phyloP scores from a whole-genome alignment of 2,888 invertebrate genomes.

The Neelides folsomi region DNA sequence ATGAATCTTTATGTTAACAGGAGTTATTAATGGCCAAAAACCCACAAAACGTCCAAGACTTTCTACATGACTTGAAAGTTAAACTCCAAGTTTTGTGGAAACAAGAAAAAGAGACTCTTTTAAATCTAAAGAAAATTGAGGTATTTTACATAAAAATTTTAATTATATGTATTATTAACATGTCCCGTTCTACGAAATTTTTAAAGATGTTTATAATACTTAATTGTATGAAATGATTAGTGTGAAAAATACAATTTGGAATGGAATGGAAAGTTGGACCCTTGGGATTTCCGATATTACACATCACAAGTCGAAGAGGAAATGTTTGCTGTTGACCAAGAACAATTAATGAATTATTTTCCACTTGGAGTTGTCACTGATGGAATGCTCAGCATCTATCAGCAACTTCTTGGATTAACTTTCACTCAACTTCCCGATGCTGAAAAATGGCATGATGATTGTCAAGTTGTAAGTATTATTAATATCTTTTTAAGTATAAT shows the following conservation, averaged over 20 bases:
- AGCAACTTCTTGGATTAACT: slow-evolving; percentile 39
- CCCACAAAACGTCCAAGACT: slow-evolving; percentile 38
- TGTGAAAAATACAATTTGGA: slow-evolving; percentile 38
- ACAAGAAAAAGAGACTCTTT: slow-evolving; percentile 37
- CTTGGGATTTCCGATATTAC: slow-evolving; percentile 41
- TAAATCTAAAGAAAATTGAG: slow-evolving; percentile 40
- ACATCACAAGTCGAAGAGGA: slow-evolving; percentile 40
- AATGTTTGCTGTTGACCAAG: slow-evolving; percentile 41
- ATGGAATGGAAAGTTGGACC: slow-evolving; percentile 39
- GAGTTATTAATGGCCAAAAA: slow-evolving; percentile 42
- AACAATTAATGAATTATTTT: slow-evolving; percentile 41
- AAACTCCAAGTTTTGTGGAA: slow-evolving; percentile 39
- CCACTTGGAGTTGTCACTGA: slow-evolving; percentile 41
- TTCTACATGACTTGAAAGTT: slow-evolving; percentile 37
- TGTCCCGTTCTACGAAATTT: no score
- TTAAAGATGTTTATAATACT: no score
- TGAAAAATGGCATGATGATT: slow-evolving; percentile 41
- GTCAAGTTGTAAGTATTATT: slow-evolving; percentile 38
- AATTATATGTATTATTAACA: no score
- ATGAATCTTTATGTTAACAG: slow-evolving; percentile 14
- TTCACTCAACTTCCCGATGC: slow-evolving; percentile 38
- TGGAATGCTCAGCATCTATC: slow-evolving; percentile 41
- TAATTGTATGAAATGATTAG: slow-evolving; percentile 32
- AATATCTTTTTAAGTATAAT: background rate
- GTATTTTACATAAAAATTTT: slow-evolving; percentile 31